Evolutionary conservation across 1,140 invertebrate species (phyloP), one percentile per base, ranked within the genome.

Genomic region (Wasmannia auropunctata): DNA sequence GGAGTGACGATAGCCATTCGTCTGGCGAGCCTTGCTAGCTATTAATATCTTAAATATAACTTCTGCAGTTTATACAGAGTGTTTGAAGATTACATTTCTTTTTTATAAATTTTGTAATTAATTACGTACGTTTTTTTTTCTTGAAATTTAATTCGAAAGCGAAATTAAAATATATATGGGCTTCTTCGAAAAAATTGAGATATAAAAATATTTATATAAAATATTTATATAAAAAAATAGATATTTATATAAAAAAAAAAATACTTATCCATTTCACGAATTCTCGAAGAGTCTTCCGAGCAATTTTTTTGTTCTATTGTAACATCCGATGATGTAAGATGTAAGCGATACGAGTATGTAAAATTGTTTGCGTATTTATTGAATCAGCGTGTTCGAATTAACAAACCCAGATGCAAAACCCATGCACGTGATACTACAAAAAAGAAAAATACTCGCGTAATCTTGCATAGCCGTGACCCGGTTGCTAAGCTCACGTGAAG

Each of bases 401-500:
- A 92, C 88, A 91, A 72, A 83, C 79, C 63, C 87, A 65, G n/a
- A n/a, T 85, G 88, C 88, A 90, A 93, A 93, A 92, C n/a, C n/a
- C n/a, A n/a, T n/a, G n/a, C n/a, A n/a, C 81, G 88, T 85, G 89
- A 91, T 85, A 85, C n/a, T 51, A 14, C 67, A 86, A 69, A 80
- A 87, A 72, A 86, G 7, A 54, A 72, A 75, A 85, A 56, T 43
- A 40, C 75, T 75, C 37, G 72, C 40, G 43, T 72, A 88, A 91
- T 75, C 83, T 90, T 90, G 79, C 89, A 62, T 91, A 56, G 86
- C 86, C 86, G 62, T 91, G 89, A 87, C 88, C 91, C 65, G 46
- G 6, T 70, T 81, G 65, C 67, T 58, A 58, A 81, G 34, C 37
- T 58, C 49, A 34, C 25, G 19, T 58, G 65, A 25, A 81, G 49